Percentiles rank a stretch among this genome's conserved stretches.
Conservation (phyloP, 2,113 vertebrate genomes). For the Prunella himalayana region DNA sequence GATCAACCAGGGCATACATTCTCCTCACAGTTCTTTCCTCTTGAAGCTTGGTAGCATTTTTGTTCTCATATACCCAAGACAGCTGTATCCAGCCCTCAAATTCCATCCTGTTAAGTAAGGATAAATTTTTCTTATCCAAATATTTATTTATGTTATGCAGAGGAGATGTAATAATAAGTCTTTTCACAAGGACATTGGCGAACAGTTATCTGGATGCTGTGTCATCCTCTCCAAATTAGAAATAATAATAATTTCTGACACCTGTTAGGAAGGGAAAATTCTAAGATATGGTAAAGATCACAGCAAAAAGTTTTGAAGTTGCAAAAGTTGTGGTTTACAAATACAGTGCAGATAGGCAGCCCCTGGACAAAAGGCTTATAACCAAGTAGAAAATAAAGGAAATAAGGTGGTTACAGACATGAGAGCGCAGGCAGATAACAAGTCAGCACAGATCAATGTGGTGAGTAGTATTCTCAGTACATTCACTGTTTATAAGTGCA, state of each 20-base stretch:
- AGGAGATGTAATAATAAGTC: not conserved
- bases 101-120: conserved; percentile 72
- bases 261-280: not conserved
- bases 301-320: not conserved
- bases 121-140: not conserved
- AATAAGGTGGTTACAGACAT: not conserved
- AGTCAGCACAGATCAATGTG: not conserved
- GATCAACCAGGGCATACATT: conserved; percentile 81
- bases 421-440: not conserved
- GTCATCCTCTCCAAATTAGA: not conserved
- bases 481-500: not conserved
- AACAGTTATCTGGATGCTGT: not conserved
- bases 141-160: not conserved
- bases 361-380: not conserved
- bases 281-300: not conserved
- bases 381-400: not conserved
- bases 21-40: conserved; percentile 85
- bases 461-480: not conserved
- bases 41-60: conserved; percentile 80
- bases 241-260: not conserved
- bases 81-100: conserved; percentile 82
- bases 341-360: not conserved
- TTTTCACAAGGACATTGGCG: not conserved
- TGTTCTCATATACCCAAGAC: conserved; percentile 82
- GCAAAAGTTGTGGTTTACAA: not conserved